Evolutionary conservation across 2,113 vertebrate species (phyloP), one percentile per base, ranked within the genome.

Genomic region (Nansenia antarctica): DNA sequence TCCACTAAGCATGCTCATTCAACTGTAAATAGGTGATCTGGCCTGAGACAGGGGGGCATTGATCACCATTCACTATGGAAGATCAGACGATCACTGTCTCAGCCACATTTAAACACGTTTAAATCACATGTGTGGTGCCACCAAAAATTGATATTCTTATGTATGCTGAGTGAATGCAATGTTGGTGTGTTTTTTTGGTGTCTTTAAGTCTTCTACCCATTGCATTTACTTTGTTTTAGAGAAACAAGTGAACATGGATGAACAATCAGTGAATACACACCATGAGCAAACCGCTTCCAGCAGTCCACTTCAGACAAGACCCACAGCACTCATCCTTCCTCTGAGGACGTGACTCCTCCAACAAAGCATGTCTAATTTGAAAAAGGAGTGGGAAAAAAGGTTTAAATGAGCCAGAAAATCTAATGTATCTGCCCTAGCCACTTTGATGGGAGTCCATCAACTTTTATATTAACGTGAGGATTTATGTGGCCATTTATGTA

Each of bases 341-440:
- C 76, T 42, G 69, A 70, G 59, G 73, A 79, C 63, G 70, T 83
- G 76, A 59, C 77, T 86, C 68, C 78, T 70, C 70, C 82, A 81
- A 81, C 86, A 86, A 88, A 86, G 85, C 88, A 82, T 80, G 65
- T 73, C 85, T 89, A 92, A 92, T 88, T 87, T 71, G 77, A 89
- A 85, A 80, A 82, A 54, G 61, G 57, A 30, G 15, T 34, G 12
- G 34, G 37, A 53, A 45, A 37, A 72, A 76, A 27, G 47, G 62
- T 88, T 90, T 85, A 87, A 90, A 89, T 89, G 89, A 92, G 87
- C 74, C 90, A 85, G 77, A 84, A 90, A 90, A 91, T 89, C 79
- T 87, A 82, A 89, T 83, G 86, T 86, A 90, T 89, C 82, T 78
- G 86, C 80, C 82, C 81, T 73, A 78, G 84, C 79, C 69, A 78